Conservation (phyloP, 2,888 invertebrate species). For the Ormyrus labotus region DNA sequence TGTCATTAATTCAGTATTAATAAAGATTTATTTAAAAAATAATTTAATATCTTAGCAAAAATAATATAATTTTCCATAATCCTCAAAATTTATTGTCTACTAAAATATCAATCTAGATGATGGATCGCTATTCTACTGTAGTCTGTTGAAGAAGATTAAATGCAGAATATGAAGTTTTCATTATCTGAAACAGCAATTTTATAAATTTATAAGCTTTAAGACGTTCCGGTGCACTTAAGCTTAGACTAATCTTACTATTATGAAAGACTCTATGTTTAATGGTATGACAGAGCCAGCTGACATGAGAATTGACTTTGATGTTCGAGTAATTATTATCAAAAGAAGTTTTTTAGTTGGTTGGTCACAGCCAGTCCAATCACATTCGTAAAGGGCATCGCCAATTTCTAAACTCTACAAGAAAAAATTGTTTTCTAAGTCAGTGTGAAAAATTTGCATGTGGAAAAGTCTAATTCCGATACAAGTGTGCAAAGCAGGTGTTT, state of each 20-base stretch:
- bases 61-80: too few relatives aligned
- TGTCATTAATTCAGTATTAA: not conserved
- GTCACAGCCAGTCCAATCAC: conserved; percentile 27
- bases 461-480: too few relatives aligned
- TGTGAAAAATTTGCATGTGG: not conserved
- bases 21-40: too few relatives aligned
- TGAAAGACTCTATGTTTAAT: conserved; percentile 30
- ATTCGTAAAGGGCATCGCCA: conserved; percentile 30
- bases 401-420: conserved; percentile 29
- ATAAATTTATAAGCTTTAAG: not conserved
- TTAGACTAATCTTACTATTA: conserved; percentile 25
- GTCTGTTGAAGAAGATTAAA: conserved; percentile 50
- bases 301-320: conserved; percentile 25
- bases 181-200: conserved; percentile 34
- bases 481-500: too few relatives aligned
- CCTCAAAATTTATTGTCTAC: too few relatives aligned
- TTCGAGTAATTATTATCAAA: conserved; percentile 22
- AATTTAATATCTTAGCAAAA: too few relatives aligned
- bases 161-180: conserved; percentile 41
- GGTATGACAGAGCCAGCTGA: conserved; percentile 26
- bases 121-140: not conserved
- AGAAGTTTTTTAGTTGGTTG: conserved; percentile 30
- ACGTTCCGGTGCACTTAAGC: not conserved
- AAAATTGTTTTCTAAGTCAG: not conserved
- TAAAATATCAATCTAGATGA: too few relatives aligned